Base-by-base conservation (phyloP, 2,113 vertebrate species). In the Rhegmatorhina hoffmannsi region DNA sequence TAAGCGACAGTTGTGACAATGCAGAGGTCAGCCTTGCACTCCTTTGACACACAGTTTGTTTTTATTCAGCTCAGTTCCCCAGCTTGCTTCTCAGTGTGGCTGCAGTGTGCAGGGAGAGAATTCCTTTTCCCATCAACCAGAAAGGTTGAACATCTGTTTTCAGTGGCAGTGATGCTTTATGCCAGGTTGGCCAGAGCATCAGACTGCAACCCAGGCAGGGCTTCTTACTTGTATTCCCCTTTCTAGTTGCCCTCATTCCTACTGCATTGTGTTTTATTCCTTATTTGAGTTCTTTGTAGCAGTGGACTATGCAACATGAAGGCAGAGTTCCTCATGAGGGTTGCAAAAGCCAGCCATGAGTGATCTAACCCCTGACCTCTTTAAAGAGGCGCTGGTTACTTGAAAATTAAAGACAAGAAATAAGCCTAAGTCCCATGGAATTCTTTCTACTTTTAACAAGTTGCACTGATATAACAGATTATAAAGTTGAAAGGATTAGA, bases 1-100 rank as follows among this genome's bases (percentile, higher is more conserved):
- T 63, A 63, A 59, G 23, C 0, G 0, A 38, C 33, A 76, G 29
- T 11, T 75, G 34, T 31, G 12, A 13, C 34, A 68, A 13, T 21
- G 33, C 46, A n/a, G 64, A 49, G 26, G 8, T 4, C 33, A 67
- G 19, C 21, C 11, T 63, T 75, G 14, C 19, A 2, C 33, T 77
- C 18, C 23, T 13, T 40, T 82, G 33, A 16, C 55, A 62, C 31
- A 17, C 0, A 1, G 11, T 34, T 59, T 63, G 9, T 2, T 79
- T 79, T 60, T 31, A 13, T 74, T 70, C 66, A 74, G 19, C 18
- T 56, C 16, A 17, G n/a, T 15, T 81, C 50, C 24, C 33, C 63
- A 62, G 40, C 11, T 47, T 62, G 9, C 74, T 87, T 89, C 28
- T 64, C 1, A 0, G 2, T 72, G 15, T 59, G 49, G 4, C 29